phyloP scores from a whole-genome alignment of 2,113 vertebrate species.

The Ctenodactylus gundi region DNA sequence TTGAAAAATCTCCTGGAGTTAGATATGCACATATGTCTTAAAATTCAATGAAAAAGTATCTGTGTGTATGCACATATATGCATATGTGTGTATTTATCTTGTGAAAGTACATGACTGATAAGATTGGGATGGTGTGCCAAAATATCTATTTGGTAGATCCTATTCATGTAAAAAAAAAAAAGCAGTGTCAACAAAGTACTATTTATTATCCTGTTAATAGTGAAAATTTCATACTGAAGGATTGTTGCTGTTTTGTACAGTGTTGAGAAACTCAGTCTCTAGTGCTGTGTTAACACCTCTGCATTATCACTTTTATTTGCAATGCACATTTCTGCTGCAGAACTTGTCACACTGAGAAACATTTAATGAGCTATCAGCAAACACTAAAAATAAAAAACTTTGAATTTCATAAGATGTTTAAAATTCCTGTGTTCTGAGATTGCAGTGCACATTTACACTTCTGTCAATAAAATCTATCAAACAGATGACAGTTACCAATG shows the following conservation, averaged over 20 bases:
- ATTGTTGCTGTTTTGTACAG: background rate
- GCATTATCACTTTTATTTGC: background rate
- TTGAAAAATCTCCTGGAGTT: background rate
- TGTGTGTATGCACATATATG: background rate
- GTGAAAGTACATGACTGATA: background rate
- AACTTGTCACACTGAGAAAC: slow-evolving; percentile 30
- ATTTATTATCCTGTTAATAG: background rate
- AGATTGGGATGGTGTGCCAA: background rate
- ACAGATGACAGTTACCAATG: slow-evolving; percentile 65
- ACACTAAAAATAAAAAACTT: slow-evolving; percentile 62
- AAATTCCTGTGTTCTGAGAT: slow-evolving; percentile 61
- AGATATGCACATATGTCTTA: background rate
- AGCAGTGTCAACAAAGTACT: background rate
- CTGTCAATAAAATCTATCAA: slow-evolving; percentile 69
- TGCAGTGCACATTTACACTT: slow-evolving; percentile 64
- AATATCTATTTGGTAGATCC: background rate
- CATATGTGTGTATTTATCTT: too few relatives aligned
- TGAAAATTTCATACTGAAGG: background rate
- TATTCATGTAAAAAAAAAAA: slow-evolving; percentile 11
- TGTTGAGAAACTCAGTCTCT: background rate
- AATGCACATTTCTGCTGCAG: slow-evolving; percentile 39
- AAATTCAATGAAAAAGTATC: background rate
- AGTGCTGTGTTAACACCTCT: slow-evolving; percentile 11
- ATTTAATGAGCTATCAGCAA: slow-evolving; percentile 68
- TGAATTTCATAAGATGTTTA: slow-evolving; percentile 67